Conservation (phyloP, 1,140 invertebrate genomes). For the Philopotamus ludificatus region DNA sequence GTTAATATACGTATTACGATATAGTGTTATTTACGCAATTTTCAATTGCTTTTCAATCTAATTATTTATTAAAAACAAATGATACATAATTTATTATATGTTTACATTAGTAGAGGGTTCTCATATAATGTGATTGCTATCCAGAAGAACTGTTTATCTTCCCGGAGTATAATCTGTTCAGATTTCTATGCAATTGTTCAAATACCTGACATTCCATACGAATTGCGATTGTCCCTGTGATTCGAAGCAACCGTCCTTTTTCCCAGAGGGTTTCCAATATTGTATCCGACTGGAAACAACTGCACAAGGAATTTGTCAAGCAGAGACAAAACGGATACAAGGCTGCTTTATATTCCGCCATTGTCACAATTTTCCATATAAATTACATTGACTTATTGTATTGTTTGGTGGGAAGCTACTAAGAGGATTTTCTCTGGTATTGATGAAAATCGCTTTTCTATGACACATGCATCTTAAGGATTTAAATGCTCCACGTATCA, state of each 20-base stretch:
- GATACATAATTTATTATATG: no score
- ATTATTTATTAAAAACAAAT: no score
- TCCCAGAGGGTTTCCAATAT: slow-evolving; percentile 1
- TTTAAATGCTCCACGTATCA: no score
- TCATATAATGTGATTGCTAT: no score
- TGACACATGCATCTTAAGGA: no score
- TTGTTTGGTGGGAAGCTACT: background rate
- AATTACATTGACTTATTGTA: background rate
- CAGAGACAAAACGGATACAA: slow-evolving; percentile 1
- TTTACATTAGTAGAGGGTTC: no score
- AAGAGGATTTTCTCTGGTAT: background rate
- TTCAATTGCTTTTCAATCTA: no score
- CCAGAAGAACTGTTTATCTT: no score
- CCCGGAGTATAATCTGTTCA: background rate
- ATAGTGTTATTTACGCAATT: no score
- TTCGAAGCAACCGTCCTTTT: background rate
- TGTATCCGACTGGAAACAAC: slow-evolving; percentile 4
- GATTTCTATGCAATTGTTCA: background rate
- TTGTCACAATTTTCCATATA: slow-evolving; percentile 11
- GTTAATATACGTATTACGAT: no score
- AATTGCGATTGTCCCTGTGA: background rate
- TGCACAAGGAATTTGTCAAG: background rate
- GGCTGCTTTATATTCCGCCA: slow-evolving; percentile 5
- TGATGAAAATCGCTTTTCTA: no score
- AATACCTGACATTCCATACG: background rate